phyloP scores from a whole-genome alignment of 30 jellyfish, hydroid and myxozoan species.

The Hydractinia symbiolongicarpus region DNA sequence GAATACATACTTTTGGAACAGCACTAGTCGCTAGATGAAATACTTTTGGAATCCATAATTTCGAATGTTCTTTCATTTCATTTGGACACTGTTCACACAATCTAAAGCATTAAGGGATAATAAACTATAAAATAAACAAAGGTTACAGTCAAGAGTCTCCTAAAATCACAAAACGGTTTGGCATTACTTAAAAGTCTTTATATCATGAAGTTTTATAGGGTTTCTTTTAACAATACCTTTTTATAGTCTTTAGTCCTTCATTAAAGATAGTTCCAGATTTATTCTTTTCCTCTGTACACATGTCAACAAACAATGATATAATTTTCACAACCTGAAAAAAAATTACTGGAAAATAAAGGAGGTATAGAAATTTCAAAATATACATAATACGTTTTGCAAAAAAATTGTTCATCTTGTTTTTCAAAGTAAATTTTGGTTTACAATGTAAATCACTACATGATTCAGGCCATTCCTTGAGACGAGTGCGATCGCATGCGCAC shows the following conservation, averaged over 20 bases:
- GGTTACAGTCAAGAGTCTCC: neutral
- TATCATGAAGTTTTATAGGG: too few species aligned
- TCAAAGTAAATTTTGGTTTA: too few species aligned
- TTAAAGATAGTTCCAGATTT: neutral
- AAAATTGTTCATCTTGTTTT: too few species aligned
- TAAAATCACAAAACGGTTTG: neutral
- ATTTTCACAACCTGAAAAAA: slow-evolving; percentile 6
- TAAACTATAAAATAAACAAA: neutral
- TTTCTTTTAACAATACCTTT: neutral
- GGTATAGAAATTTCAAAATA: too few species aligned
- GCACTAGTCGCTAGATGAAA: neutral
- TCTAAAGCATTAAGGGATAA: slow-evolving; percentile 15
- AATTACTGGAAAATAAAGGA: too few species aligned
- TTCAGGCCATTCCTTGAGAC: too few species aligned
- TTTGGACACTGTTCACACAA: slow-evolving; percentile 63
- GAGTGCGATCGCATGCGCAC: too few species aligned
- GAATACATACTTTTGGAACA: slow-evolving; percentile 3
- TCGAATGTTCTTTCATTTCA: slow-evolving; percentile 28
- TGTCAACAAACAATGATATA: neutral
- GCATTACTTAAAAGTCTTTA: too few species aligned
- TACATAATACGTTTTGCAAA: too few species aligned
- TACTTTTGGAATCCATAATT: slow-evolving; percentile 13
- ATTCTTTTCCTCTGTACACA: neutral
- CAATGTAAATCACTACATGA: too few species aligned
- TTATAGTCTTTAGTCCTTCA: slow-evolving; percentile 10